phyloP scores from a whole-genome alignment of 2,113 vertebrate genomes.

The Pseudonaja textilis region DNA sequence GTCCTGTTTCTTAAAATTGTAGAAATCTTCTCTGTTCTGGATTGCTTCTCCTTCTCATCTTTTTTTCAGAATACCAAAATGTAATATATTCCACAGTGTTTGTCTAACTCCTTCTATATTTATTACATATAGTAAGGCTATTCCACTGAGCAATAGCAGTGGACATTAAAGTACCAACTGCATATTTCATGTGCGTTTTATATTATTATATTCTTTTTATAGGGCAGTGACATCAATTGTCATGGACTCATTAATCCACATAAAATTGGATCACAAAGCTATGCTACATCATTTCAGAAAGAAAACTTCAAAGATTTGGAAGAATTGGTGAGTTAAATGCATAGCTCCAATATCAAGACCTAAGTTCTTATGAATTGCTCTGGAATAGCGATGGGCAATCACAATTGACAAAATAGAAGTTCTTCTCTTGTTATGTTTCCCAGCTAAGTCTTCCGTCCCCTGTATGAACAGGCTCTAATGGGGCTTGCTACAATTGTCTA shows the following conservation, averaged over 20 bases:
- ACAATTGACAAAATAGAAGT: not conserved
- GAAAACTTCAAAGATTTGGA: conserved; percentile 75
- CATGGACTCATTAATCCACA: conserved; percentile 75
- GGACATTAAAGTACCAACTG: not conserved
- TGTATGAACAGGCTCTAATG: not conserved
- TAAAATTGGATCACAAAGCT: conserved; percentile 68
- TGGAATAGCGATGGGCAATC: not conserved
- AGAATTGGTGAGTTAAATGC: conserved; percentile 75
- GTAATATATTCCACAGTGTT: not conserved
- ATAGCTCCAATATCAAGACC: not conserved
- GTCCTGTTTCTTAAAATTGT: not conserved
- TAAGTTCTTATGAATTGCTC: not conserved
- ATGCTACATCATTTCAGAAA: conserved; percentile 71
- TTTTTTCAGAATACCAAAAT: not conserved
- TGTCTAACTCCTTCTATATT: not conserved
- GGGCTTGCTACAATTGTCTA: not conserved
- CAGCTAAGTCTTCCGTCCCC: not conserved
- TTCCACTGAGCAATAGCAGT: not conserved
- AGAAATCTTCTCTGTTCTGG: not conserved
- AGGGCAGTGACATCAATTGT: conserved; percentile 80
- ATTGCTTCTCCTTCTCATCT: not conserved
- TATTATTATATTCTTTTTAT: conserved; percentile 18
- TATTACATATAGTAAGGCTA: not conserved
- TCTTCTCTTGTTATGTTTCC: not conserved
- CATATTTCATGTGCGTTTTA: not conserved